Conservation (phyloP, 2,888 invertebrate species). For the Stegana nigrithorax region DNA sequence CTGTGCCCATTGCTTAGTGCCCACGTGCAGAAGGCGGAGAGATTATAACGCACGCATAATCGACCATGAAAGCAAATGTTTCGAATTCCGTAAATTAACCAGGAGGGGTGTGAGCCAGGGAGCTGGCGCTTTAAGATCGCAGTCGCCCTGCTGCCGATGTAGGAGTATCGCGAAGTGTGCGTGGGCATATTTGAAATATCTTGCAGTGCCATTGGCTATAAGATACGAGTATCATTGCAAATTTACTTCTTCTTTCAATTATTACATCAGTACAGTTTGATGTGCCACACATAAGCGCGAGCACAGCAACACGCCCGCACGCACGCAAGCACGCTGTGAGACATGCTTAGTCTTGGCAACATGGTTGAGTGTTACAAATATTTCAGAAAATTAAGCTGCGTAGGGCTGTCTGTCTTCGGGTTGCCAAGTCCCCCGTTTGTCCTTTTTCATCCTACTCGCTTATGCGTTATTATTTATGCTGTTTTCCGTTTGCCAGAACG, state of each 20-base stretch:
- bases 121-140: background rate
- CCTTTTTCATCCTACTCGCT: background rate
- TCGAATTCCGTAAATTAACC: constrained; percentile 56
- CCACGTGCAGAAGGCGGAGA: constrained; percentile 1
- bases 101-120: too few relatives aligned
- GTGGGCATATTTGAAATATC: constrained; percentile 11
- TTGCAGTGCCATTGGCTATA: background rate
- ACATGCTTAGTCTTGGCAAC: constrained; percentile 24
- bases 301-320: background rate
- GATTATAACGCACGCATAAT: constrained; percentile 51
- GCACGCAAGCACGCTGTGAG: too few relatives aligned
- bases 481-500: too few relatives aligned
- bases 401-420: background rate
- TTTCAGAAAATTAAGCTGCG: constrained; percentile 8
- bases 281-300: too few relatives aligned
- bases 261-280: too few relatives aligned
- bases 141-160: background rate
- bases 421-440: too few relatives aligned
- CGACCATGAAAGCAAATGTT: constrained; percentile 54
- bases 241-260: constrained; percentile 42
- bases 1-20: background rate
- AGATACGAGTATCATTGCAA: constrained; percentile 25
- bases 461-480: background rate
- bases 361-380: constrained; percentile 1
- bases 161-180: background rate